Conservation (phyloP, 1,140 invertebrate species). For the Ceratosolen solmsi region DNA sequence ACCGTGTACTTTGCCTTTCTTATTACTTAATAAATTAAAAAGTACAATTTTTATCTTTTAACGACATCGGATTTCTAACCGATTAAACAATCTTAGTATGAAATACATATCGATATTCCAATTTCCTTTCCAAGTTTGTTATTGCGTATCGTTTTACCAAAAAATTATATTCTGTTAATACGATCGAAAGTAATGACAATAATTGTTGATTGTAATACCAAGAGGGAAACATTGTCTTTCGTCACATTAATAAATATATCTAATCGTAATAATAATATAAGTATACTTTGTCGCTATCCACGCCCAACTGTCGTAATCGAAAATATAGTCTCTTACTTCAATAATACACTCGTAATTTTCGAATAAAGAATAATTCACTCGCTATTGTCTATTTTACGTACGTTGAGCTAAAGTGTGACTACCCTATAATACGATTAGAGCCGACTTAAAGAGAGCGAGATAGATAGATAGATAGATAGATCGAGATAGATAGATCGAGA, state of each 20-base stretch:
- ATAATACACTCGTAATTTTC: background rate
- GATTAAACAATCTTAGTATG: too few relatives aligned
- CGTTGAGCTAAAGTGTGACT: conserved; percentile 1
- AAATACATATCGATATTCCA: too few relatives aligned
- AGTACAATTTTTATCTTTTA: too few relatives aligned
- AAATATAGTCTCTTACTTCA: background rate
- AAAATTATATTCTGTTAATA: too few relatives aligned
- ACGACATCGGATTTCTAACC: too few relatives aligned
- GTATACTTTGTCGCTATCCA: background rate
- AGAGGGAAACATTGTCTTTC: too few relatives aligned
- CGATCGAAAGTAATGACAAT: too few relatives aligned
- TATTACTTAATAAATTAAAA: too few relatives aligned
- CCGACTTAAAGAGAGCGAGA: background rate
- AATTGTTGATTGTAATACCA: too few relatives aligned
- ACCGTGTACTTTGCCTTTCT: too few relatives aligned
- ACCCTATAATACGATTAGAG: conserved; percentile 15
- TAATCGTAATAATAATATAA: background rate
- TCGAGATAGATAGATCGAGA: background rate
- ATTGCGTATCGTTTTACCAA: too few relatives aligned
- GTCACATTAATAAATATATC: background rate
- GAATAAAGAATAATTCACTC: background rate
- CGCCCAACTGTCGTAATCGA: background rate
- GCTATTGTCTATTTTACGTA: background rate
- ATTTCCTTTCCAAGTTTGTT: too few relatives aligned
- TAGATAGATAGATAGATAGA: background rate